These are phyloP conservation scores for Melanophora roralis DNA, from an alignment of 2,888 invertebrate species.

Conservation along the genomic window DNA sequence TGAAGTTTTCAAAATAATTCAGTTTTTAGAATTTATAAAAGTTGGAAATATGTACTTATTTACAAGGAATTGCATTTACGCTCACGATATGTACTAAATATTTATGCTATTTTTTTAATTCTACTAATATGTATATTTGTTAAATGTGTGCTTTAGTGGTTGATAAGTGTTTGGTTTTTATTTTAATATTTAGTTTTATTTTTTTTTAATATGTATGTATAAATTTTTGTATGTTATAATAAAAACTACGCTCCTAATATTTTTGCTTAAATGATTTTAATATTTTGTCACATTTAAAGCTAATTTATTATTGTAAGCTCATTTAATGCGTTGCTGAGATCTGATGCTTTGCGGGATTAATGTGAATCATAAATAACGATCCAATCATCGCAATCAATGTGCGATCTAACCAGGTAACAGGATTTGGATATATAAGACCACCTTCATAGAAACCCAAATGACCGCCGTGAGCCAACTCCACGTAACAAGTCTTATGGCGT, in stretches of 20 bases:
- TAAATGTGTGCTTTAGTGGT: conserved; percentile 4
- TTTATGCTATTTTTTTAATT: too few relatives aligned
- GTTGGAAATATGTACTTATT: too few relatives aligned
- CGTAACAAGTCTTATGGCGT: conserved; percentile 83
- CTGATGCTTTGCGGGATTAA: conserved; percentile 67
- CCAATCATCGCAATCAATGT: conserved; percentile 89
- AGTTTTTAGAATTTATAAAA: too few relatives aligned
- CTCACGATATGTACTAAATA: too few relatives aligned
- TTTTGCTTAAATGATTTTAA: conserved; percentile 16
- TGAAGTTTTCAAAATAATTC: too few relatives aligned
- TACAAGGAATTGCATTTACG: too few relatives aligned
- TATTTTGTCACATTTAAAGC: conserved; percentile 26
- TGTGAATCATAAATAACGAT: conserved; percentile 80
- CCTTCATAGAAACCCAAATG: conserved; percentile 97
- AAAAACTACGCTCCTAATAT: conserved; percentile 3
- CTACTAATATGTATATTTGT: neutral
- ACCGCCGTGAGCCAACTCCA: conserved; percentile 93
- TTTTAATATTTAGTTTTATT: neutral
- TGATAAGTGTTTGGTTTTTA: neutral
- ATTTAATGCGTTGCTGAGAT: conserved; percentile 57
- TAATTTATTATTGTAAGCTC: conserved; percentile 36
- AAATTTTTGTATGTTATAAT: conserved; percentile 22
- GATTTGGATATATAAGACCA: conserved; percentile 89
- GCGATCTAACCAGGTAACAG: conserved; percentile 95
- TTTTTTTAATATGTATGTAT: conserved; percentile 12